These are phyloP conservation scores for Ectropis crepuscularia DNA, from an alignment of 2,888 invertebrate genomes.

Conservation along the genomic window DNA sequence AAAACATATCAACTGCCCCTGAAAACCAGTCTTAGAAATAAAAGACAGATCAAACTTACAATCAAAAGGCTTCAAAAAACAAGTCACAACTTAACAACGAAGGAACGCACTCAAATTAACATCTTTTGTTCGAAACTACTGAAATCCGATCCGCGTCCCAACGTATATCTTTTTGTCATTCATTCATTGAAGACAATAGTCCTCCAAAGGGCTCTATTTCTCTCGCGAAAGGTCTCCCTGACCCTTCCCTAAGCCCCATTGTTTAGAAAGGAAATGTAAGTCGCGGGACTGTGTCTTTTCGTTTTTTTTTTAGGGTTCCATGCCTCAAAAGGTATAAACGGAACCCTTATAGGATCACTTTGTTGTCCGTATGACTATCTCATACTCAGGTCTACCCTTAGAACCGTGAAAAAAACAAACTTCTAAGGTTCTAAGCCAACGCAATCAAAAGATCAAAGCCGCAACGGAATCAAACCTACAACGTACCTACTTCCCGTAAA, in stretches of 20 bases:
- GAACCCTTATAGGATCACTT: too few relatives aligned
- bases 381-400: too few relatives aligned
- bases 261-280: constrained; percentile 27
- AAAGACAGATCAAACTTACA: not conserved
- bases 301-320: constrained; percentile 5
- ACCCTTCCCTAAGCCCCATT: constrained; percentile 36
- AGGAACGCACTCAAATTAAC: constrained; percentile 22
- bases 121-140: constrained; percentile 30
- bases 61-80: constrained; percentile 3
- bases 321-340: too few relatives aligned
- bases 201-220: constrained; percentile 26
- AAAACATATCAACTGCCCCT: not conserved
- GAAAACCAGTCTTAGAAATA: not conserved
- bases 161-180: constrained; percentile 33
- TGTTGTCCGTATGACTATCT: too few relatives aligned
- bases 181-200: constrained; percentile 38
- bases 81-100: constrained; percentile 7
- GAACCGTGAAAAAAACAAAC: too few relatives aligned
- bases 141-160: constrained; percentile 33
- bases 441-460: too few relatives aligned
- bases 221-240: constrained; percentile 32
- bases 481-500: too few relatives aligned
- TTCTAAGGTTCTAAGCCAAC: too few relatives aligned
- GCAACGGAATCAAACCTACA: too few relatives aligned
- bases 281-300: constrained; percentile 23